Evolutionary conservation across 1,140 invertebrate species (phyloP).

Genomic region (Sweltsa coloradensis): DNA sequence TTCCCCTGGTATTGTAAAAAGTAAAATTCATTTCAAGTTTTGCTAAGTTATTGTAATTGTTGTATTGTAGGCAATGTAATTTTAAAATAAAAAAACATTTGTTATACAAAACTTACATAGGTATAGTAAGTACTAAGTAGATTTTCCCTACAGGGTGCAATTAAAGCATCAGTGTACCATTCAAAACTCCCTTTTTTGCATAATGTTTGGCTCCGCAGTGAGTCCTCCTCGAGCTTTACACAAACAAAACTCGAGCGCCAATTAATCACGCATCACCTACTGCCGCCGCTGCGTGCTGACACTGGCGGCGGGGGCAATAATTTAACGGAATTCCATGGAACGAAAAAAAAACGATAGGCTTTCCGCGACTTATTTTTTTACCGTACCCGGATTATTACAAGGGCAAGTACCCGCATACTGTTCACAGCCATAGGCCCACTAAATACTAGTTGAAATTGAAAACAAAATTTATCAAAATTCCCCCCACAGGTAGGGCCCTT

Average conservation of each 20-base stretch:
- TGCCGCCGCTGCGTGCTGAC: no score
- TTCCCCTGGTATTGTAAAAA: conserved; percentile 18
- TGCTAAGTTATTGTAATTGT: conserved; percentile 22
- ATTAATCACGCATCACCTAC: no score
- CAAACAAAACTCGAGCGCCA: no score
- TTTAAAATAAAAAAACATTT: not conserved
- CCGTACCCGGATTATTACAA: not conserved
- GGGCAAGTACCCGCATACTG: not conserved
- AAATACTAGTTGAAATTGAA: conserved; percentile 4
- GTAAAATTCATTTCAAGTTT: conserved; percentile 10
- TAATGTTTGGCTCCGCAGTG: no score
- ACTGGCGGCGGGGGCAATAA: no score
- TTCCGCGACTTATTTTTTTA: not conserved
- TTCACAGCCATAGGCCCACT: conserved; percentile 6
- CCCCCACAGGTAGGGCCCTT: conserved; percentile 14
- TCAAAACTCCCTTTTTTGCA: no score
- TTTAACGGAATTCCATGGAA: no score
- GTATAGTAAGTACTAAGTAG: conserved; percentile 13
- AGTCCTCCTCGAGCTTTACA: no score
- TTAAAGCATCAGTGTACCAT: no score
- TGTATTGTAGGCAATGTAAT: conserved; percentile 18
- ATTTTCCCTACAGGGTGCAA: conserved; percentile 2
- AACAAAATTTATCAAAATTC: conserved; percentile 8
- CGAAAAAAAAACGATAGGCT: no score
- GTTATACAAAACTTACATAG: conserved; percentile 12